Conservation (phyloP, 2,888 invertebrate genomes). For the Punctoribates punctum region DNA sequence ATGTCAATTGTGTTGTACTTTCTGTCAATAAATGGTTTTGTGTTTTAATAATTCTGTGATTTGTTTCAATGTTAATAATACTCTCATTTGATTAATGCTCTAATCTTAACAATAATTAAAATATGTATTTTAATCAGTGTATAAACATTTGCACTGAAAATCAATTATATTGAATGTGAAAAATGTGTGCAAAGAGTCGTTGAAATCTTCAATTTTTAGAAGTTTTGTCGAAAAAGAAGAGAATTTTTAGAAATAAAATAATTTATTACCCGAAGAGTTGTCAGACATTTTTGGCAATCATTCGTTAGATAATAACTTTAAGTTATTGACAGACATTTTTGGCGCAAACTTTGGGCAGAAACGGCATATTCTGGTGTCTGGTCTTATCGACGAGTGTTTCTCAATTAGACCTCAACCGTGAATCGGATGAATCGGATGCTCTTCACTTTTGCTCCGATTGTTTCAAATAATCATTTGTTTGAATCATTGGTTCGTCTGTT, state of each 20-base stretch:
- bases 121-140: no score
- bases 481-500: no score
- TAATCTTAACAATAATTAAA: neutral
- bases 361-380: neutral
- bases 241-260: neutral
- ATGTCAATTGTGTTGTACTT: constrained; percentile 12
- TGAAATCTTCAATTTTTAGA: neutral
- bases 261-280: neutral
- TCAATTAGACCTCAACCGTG: constrained; percentile 3
- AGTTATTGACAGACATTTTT: neutral
- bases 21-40: constrained; percentile 11
- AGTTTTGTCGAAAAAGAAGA: neutral
- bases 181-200: no score
- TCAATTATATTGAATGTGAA: no score
- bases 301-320: neutral
- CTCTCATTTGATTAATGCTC: neutral
- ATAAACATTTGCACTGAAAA: no score
- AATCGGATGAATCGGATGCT: neutral
- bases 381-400: constrained; percentile 2
- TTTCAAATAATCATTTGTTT: neutral
- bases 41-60: neutral
- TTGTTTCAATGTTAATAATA: neutral
- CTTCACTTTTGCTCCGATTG: neutral
- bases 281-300: neutral
- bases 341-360: neutral